phyloP scores from a whole-genome alignment of 2,888 invertebrate species.

The Synanthedon andrenaeformis region DNA sequence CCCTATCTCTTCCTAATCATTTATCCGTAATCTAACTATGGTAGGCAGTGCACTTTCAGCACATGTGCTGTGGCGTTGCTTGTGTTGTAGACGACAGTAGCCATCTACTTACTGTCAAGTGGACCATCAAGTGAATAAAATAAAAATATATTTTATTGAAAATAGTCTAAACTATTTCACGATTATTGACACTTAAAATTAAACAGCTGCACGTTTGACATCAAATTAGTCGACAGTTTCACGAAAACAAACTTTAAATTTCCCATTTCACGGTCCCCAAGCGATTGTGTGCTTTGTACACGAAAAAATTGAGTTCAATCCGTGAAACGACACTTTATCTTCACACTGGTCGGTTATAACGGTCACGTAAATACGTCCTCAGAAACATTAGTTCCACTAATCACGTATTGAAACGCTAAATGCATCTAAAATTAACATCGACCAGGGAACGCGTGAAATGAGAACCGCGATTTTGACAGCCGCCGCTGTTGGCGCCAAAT shows the following conservation, averaged over 20 bases:
- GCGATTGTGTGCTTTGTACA: constrained; percentile 14
- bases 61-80: too few relatives aligned
- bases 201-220: neutral
- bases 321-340: neutral
- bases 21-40: too few relatives aligned
- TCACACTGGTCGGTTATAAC: constrained; percentile 13
- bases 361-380: constrained; percentile 37
- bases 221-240: constrained; percentile 21
- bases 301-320: neutral
- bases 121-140: too few relatives aligned
- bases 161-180: neutral
- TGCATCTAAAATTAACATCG: constrained; percentile 25
- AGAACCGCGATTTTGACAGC: constrained; percentile 11
- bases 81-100: too few relatives aligned
- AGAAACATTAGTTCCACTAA: constrained; percentile 31
- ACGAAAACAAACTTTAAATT: constrained; percentile 6
- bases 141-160: neutral
- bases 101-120: too few relatives aligned
- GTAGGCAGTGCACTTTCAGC: too few relatives aligned
- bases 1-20: too few relatives aligned
- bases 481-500: constrained; percentile 46
- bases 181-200: too few relatives aligned
- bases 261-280: neutral
- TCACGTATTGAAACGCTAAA: constrained; percentile 28
- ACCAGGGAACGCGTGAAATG: constrained; percentile 4